Evolutionary conservation across 2,888 invertebrate species (phyloP), one percentile per base, ranked within the genome.

Genomic region (Autographa gamma): DNA sequence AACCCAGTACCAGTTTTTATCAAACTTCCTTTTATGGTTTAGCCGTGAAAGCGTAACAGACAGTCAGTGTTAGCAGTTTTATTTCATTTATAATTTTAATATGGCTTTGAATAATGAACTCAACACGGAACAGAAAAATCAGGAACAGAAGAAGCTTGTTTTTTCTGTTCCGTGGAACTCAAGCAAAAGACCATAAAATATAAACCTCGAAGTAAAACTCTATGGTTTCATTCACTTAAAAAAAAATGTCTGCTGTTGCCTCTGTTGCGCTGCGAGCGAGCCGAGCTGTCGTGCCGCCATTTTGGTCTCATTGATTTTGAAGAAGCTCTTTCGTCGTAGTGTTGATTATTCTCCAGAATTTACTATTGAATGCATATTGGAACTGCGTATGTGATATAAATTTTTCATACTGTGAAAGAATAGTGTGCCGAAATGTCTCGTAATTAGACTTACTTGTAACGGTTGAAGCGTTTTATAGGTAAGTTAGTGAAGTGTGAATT

Each of bases 401-500:
- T 65, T 74, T 66, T 66, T 69, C 63, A 56, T 75, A 75, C 78
- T 83, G 90, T 91, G 90, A 85, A 86, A 77, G 82, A 66, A 67
- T 79, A 81, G 83, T 84, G 86, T 72, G 69, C 71, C 74, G 74
- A 79, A 81, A 90, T 90, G 89, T 82, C 65, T 80, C 68, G 68
- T 69, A 76, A 71, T 61, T 87, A 88, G 85, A 79, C 74, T 75
- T 63, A 76, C 74, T 79, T 75, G 73, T 74, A 77, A 80, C 71
- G 77, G 82, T 85, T 83, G 75, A 87, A 85, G 85, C 81, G 77
- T 72, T 79, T 67, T 69, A 52, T 86, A 90, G 91, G 91, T 91
- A 88, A 91, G 91, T 91, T 62, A 67, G 68, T 80, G 74, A 76
- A 73, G 65, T 74, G 65, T 65, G 69, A 69, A 60, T 64, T 63